Percentiles rank a stretch among this genome's conserved stretches.
phyloP scores from a whole-genome alignment of 2,113 vertebrate species.

The Ascaphus truei region DNA sequence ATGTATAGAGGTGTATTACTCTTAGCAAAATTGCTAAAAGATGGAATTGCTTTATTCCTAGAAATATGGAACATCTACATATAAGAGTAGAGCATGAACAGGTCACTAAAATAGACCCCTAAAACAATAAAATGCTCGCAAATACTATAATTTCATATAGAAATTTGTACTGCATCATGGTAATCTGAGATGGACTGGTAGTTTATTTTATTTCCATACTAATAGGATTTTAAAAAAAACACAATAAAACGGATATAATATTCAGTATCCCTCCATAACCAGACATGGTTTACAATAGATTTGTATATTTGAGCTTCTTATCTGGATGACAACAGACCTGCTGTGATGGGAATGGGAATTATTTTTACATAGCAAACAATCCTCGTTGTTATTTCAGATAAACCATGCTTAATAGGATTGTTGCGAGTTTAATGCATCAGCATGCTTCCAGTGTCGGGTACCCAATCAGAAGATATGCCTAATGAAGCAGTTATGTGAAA shows the following conservation, averaged over 20 bases:
- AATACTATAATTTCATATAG: too few relatives aligned
- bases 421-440: slow-evolving; percentile 25
- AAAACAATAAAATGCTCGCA: too few relatives aligned
- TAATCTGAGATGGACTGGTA: too few relatives aligned
- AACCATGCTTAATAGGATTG: slow-evolving; percentile 34
- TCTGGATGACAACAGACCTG: slow-evolving; percentile 29
- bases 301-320: slow-evolving; percentile 16
- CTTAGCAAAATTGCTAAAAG: too few relatives aligned
- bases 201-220: not conserved
- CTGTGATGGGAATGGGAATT: slow-evolving; percentile 29
- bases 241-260: not conserved
- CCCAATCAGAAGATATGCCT: slow-evolving; percentile 13
- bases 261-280: slow-evolving; percentile 1
- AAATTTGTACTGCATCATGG: too few relatives aligned
- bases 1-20: too few relatives aligned
- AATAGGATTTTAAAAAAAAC: slow-evolving; percentile 16
- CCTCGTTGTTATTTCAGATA: slow-evolving; percentile 28
- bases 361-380: slow-evolving; percentile 20
- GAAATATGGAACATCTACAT: too few relatives aligned
- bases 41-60: too few relatives aligned
- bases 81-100: too few relatives aligned
- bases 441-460: slow-evolving; percentile 6
- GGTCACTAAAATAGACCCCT: too few relatives aligned
- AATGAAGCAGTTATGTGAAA: not conserved
- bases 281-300: slow-evolving; percentile 14